Base-by-base conservation (phyloP, 2,113 vertebrate genomes). In the Drymodes brunneopygia region DNA sequence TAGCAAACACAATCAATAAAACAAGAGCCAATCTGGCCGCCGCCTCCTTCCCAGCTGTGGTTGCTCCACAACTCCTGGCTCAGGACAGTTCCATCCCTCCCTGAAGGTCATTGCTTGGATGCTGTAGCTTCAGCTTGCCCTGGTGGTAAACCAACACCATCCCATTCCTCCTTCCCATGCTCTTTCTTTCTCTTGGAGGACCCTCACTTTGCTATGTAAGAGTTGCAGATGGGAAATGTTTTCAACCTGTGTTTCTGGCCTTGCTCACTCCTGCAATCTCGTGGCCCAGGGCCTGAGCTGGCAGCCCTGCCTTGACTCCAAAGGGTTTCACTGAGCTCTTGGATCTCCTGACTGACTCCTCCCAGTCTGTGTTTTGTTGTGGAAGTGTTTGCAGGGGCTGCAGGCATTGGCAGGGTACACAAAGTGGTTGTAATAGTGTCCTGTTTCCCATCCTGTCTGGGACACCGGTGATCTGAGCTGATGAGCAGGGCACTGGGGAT, bases 1-100 rank as follows among this genome's bases (percentile, higher is more conserved):
- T 95, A 92, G 93, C 86, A 85, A 89, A 71, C 77, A 81, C 69
- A 79, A 95, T 94, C 94, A 96, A 92, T 95, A 89, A 94, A 92
- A 91, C 64, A 94, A 92, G 83, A 96, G 86, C 73, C 89, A 92
- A 92, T 92, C 95, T 96, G 96, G 88, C 88, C 1, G 25, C 80
- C 0, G 1, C 70, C 86, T 95, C 71, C 87, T 77, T 91, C 70
- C 86, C 89, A 95, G 95, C 92, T 95, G 89, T 75, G 84, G 81
- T 66, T 94, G 81, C 74, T 95, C 95, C 65, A 14, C 29, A 75
- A 42, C 54, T 96, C 16, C 73, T 92, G 81, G 73, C 83, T 72
- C 0, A 0, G 64, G 73, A 21, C 36, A 72, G 48, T 53, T 94
- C 70, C 50, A 36, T 90, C 71, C 38, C 42, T 87, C 50, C 27